Evolutionary conservation across 2,888 invertebrate genomes (phyloP).

Genomic region (Troglohyphantes excavatus): DNA sequence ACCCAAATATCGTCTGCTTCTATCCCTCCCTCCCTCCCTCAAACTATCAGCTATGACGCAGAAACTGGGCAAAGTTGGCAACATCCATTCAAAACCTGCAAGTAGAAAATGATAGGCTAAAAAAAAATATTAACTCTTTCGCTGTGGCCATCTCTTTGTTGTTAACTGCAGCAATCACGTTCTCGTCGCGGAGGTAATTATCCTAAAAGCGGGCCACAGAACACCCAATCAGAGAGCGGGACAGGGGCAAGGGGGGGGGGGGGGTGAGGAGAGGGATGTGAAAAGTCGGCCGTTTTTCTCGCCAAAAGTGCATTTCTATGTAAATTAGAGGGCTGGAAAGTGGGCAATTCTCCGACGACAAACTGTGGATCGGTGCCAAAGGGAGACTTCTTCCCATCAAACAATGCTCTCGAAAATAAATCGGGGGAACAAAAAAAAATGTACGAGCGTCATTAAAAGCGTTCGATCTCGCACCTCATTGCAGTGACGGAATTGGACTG

Average conservation of each 20-base stretch:
- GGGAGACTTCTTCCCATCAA: not conserved
- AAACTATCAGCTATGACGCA: no score
- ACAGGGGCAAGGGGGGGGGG: no score
- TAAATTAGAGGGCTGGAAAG: not conserved
- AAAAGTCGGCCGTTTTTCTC: not conserved
- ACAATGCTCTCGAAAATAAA: not conserved
- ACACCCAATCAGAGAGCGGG: not conserved
- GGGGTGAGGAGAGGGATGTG: no score
- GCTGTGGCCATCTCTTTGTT: not conserved
- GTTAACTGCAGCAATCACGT: not conserved
- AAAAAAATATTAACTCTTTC: not conserved
- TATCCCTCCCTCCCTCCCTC: not conserved
- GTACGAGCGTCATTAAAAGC: not conserved
- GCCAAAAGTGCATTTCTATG: constrained; percentile 36
- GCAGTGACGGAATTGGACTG: no score
- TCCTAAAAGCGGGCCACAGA: not conserved
- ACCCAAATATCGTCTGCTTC: not conserved
- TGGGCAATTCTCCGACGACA: not conserved
- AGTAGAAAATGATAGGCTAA: not conserved
- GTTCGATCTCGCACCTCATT: not conserved
- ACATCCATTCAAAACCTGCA: not conserved
- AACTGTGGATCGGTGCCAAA: constrained; percentile 16
- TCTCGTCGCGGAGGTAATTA: not conserved
- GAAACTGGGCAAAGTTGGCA: not conserved
- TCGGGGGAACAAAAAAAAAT: not conserved